These are phyloP conservation scores for Hipposideros armiger DNA, from an alignment of 2,113 vertebrate genomes.

Conservation along the genomic window DNA sequence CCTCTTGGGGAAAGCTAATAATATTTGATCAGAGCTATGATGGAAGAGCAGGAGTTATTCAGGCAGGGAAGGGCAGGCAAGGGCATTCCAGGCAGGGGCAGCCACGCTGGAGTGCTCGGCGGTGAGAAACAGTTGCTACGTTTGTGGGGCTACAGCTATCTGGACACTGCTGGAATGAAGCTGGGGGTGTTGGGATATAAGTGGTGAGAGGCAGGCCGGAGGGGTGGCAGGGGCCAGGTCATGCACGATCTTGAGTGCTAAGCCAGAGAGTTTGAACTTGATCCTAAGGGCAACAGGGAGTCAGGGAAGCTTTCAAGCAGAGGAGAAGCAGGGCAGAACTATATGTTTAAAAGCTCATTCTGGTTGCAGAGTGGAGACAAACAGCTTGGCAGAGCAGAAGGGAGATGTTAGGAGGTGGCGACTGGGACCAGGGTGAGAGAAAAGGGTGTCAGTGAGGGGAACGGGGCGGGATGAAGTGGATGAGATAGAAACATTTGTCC, in stretches of 20 bases:
- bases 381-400: neutral
- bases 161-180: slow-evolving; percentile 27
- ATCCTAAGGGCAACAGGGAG: slow-evolving; percentile 38
- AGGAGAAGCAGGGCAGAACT: neutral
- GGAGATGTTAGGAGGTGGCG: neutral
- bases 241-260: slow-evolving; percentile 47
- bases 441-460: neutral
- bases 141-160: neutral
- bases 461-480: neutral
- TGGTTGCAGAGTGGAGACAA: neutral
- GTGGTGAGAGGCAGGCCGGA: slow-evolving; percentile 65
- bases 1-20: neutral
- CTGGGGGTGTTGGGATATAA: neutral
- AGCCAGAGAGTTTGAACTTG: slow-evolving; percentile 73
- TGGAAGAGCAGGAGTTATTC: neutral
- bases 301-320: slow-evolving; percentile 15
- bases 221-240: slow-evolving; percentile 69
- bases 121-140: neutral
- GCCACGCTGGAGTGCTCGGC: neutral
- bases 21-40: neutral
- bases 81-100: neutral
- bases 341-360: neutral
- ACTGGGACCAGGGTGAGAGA: neutral
- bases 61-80: slow-evolving; percentile 43
- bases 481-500: neutral